Percentiles rank a stretch among this genome's conserved stretches.
These are phyloP conservation scores for Coleophora deauratella DNA, from an alignment of 2,888 invertebrate species.

Conservation along the genomic window DNA sequence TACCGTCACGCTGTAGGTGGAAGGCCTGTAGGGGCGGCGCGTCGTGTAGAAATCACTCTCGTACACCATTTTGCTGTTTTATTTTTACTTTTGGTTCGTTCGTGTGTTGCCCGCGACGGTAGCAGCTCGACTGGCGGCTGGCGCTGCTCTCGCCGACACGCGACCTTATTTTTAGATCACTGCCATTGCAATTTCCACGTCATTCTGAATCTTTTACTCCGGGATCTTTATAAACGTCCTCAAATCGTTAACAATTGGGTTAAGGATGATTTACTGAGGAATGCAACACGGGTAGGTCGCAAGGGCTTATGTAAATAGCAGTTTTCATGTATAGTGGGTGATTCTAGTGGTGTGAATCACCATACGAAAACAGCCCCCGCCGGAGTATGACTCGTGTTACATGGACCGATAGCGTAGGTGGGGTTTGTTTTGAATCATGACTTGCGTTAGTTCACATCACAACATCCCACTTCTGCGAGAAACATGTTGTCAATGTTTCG, in stretches of 20 bases:
- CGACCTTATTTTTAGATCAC: slow-evolving; percentile 66
- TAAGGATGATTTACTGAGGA: slow-evolving; percentile 51
- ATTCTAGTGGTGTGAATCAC: slow-evolving; percentile 5
- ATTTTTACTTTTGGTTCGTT: slow-evolving; percentile 72
- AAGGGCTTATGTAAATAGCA: slow-evolving; percentile 32
- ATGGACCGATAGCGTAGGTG: not conserved
- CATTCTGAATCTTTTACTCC: slow-evolving; percentile 47
- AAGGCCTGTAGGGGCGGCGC: slow-evolving; percentile 87
- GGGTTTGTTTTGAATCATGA: slow-evolving; percentile 3
- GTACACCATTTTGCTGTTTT: slow-evolving; percentile 84
- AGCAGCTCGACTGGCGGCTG: slow-evolving; percentile 60
- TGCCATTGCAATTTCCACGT: slow-evolving; percentile 72
- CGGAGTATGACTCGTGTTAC: not conserved
- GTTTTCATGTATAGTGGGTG: not conserved
- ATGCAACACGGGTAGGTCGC: slow-evolving; percentile 24
- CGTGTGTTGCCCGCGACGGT: slow-evolving; percentile 67
- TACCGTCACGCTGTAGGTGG: slow-evolving; percentile 87
- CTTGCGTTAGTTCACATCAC: slow-evolving; percentile 3
- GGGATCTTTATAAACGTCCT: slow-evolving; percentile 40
- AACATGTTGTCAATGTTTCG: not conserved
- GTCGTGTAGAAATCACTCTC: slow-evolving; percentile 94
- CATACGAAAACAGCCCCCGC: not conserved
- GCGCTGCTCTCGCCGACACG: slow-evolving; percentile 39
- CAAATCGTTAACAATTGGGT: slow-evolving; percentile 49
- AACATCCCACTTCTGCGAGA: not conserved